Evolutionary conservation across 2,797 vertebrate genomes (phyloP), one percentile per base, ranked within the genome.

Genomic region (Prunella strophiata): DNA sequence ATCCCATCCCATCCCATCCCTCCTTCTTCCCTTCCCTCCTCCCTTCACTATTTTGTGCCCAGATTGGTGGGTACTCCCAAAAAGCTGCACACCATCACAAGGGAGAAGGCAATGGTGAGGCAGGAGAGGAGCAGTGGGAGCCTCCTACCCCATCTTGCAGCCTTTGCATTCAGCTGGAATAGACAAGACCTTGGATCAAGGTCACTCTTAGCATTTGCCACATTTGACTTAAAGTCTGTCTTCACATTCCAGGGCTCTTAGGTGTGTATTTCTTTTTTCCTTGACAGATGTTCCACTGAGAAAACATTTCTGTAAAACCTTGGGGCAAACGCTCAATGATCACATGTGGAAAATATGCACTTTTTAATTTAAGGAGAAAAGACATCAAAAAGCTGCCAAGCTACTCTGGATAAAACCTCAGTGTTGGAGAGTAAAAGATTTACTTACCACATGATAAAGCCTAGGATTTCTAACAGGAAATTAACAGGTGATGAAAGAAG

Each of bases 111-210:
- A 58, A 30, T 18, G 30, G 6, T 0, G 0, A 78, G 40, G 47
- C 11, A 65, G n/a, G 6, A 70, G n/a, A 77, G 50, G 32, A 76
- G 55, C 47, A 72, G 11, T 4, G 18, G 9, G 8, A 73, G 19
- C 30, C 0, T 2, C 40, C 62, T 32, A 34, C 6, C 36, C 2
- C 18, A 57, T 27, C 45, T 8, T 45, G 13, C 21, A 85, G 32
- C 38, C 34, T 19, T 55, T 0, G 1, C 23, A 22, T 16, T 38
- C 0, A 0, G 6, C 32, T 70, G 40, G 40, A 73, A 83, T 5
- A 74, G 7, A 54, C n/a, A 74, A 76, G 52, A 90, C 52, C 65
- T 85, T 55, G 40, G 36, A 70, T 22, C 30, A 83, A 91, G 43
- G 72, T 79, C 17, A 51, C 52, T 78, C 75, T 55, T 32, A 80